Base-by-base conservation (phyloP, 2,888 invertebrate species). In the Macropis europaea region DNA sequence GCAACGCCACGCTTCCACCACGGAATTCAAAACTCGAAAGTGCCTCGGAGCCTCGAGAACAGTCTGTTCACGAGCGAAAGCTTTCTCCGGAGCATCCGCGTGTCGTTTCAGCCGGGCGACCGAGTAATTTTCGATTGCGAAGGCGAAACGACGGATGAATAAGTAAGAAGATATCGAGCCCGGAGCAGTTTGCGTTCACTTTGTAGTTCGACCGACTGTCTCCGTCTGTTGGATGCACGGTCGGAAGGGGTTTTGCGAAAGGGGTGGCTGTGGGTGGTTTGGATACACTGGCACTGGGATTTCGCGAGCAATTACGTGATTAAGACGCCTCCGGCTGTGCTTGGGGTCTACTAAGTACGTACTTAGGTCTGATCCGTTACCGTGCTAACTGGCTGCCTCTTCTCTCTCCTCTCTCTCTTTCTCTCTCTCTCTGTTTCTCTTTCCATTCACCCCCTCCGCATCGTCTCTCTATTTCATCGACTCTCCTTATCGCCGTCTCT, bases 251-350 rank as follows among this genome's bases (percentile, higher is more conserved):
- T 48, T 52, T 40, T 13, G 13, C 13, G 19, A 13, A 17, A 19
- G 34, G 43, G 24, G 28, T 3, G 52, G 26, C 13, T n/a, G 38
- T 32, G 48, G 57, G 28, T 4, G 42, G 53, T 42, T n/a, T 68
- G 70, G 66, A 71, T 80, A 76, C 73, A 73, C 78, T 57, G 70
- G 79, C 67, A 67, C 77, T n/a, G 78, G 87, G 87, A 88, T 88
- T 88, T 87, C 84, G 85, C 88, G 85, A 88, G 87, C 89, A 90
- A 90, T 90, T 90, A 89, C 89, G 82, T 85, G 85, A 88, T 86
- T 88, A 86, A 86, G 87, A 86, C 85, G 88, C 88, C 86, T 85
- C 83, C 76, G 87, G 88, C 85, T 79, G 73, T 75, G 83, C 83
- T 82, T 76, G 81, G 85, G 84, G 82, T 86, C 82, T 82, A 79